phyloP scores from a whole-genome alignment of 1,140 invertebrate genomes.

The Hyphantria cunea region DNA sequence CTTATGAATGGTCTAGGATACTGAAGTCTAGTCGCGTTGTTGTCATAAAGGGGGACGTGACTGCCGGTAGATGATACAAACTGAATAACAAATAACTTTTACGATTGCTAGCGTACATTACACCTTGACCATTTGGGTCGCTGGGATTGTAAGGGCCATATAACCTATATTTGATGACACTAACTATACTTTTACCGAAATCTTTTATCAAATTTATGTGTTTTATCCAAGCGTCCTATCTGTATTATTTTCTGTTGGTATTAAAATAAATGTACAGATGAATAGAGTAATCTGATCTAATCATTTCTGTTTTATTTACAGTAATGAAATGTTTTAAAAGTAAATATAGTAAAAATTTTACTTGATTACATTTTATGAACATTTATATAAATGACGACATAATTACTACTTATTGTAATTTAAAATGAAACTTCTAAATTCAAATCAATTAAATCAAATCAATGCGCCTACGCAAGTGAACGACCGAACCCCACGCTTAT shows the following conservation, averaged over 20 bases:
- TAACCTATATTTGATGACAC: conserved; percentile 19
- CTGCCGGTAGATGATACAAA: conserved; percentile 42
- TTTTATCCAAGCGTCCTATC: neutral
- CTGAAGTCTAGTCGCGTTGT: conserved; percentile 51
- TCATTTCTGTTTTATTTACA: too few species aligned
- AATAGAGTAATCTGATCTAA: too few species aligned
- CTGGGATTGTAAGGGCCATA: conserved; percentile 15
- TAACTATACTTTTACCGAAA: neutral
- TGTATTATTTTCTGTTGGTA: too few species aligned
- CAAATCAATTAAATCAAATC: conserved; percentile 6
- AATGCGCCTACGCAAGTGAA: conserved; percentile 41
- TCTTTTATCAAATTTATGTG: conserved; percentile 1
- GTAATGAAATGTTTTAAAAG: too few species aligned
- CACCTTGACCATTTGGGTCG: conserved; percentile 36
- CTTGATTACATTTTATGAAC: too few species aligned
- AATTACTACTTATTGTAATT: too few species aligned
- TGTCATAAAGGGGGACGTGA: conserved; percentile 49
- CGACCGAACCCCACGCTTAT: conserved; percentile 35
- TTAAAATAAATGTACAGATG: too few species aligned
- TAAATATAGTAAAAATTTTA: too few species aligned
- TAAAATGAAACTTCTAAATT: too few species aligned
- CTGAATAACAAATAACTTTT: conserved; percentile 62
- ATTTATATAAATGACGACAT: too few species aligned
- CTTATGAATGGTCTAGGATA: conserved; percentile 55
- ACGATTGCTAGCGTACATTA: conserved; percentile 49